phyloP scores from a whole-genome alignment of 2,888 invertebrate genomes.

The Melieria crassipennis region DNA sequence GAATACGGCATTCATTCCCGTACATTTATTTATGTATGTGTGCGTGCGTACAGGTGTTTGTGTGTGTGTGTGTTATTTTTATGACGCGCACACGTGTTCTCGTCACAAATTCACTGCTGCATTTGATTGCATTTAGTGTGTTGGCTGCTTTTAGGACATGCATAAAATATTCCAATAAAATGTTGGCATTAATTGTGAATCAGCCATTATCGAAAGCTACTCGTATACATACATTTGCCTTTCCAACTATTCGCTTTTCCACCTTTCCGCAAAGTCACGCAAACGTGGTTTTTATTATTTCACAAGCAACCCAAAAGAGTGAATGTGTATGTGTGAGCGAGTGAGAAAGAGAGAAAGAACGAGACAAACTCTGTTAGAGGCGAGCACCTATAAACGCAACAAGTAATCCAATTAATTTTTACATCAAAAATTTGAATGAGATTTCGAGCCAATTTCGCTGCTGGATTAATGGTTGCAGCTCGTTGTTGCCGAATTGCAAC shows the following conservation, averaged over 20 bases:
- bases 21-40: no score
- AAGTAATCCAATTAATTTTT: conserved; percentile 27
- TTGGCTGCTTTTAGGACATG: conserved; percentile 11
- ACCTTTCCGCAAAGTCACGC: no score
- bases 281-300: no score
- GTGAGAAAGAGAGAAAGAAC: no score
- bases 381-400: conserved; percentile 9
- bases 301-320: no score
- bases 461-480: no score
- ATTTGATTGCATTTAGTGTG: not conserved
- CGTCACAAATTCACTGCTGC: not conserved
- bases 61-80: not conserved
- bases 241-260: no score
- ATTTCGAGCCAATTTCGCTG: no score
- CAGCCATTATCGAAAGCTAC: not conserved
- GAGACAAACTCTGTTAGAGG: not conserved
- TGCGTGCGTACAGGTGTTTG: no score
- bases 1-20: conserved; percentile 27
- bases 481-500: no score
- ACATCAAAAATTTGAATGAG: conserved; percentile 1
- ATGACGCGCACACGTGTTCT: conserved; percentile 3
- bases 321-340: no score
- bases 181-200: conserved; percentile 27
- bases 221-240: no score
- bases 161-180: conserved; percentile 26